phyloP scores from a whole-genome alignment of 2,113 vertebrate genomes.

The Piprites chloris region DNA sequence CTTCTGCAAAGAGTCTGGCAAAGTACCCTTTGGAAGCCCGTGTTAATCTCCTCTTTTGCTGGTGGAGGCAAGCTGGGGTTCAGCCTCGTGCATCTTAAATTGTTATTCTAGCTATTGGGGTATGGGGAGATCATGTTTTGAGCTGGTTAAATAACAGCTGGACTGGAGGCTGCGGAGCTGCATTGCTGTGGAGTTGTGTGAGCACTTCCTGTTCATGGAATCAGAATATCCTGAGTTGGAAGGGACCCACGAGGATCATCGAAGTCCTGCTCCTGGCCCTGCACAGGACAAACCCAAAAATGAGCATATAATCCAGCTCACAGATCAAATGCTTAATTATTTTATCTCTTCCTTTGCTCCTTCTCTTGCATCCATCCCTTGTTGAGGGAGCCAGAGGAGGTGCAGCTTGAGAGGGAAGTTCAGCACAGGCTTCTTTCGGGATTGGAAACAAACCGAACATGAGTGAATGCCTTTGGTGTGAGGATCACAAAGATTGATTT shows the following conservation, averaged over 20 bases:
- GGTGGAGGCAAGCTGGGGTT: background rate
- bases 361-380: rapidly evolving
- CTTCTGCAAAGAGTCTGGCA: background rate
- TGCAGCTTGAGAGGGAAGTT: background rate
- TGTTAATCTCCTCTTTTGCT: background rate
- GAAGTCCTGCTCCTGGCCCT: background rate
- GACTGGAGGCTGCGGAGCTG: background rate
- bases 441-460: background rate
- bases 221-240: background rate
- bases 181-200: background rate
- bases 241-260: background rate
- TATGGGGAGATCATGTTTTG: rapidly evolving
- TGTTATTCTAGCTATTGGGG: background rate
- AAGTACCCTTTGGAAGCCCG: background rate
- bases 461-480: rapidly evolving
- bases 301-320: background rate
- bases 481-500: background rate
- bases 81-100: background rate
- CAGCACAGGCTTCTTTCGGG: rapidly evolving
- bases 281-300: background rate
- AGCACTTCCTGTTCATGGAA: background rate
- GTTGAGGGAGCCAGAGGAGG: background rate
- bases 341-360: background rate
- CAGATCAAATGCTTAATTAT: background rate
- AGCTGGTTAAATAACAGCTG: background rate